A percentile compares a stretch with the other conserved stretches of the same genome.
Evolutionary conservation across 2,888 invertebrate species (phyloP).

Genomic region (Drosophila paracracens): DNA sequence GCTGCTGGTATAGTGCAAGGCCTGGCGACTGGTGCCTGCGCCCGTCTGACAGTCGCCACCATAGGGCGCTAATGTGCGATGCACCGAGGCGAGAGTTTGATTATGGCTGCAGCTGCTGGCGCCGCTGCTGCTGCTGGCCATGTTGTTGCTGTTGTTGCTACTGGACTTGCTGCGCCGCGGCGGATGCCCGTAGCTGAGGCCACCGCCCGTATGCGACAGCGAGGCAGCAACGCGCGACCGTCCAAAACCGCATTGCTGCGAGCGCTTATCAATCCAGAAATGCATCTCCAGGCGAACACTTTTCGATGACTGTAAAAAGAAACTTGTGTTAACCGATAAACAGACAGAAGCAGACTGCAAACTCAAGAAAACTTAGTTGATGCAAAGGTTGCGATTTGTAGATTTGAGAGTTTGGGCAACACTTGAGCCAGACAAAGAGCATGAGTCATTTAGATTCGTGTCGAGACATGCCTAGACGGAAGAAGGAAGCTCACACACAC

Average conservation of each 20-base stretch:
- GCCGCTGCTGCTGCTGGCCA: constrained; percentile 32
- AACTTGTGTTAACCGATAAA: constrained; percentile 31
- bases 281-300: constrained; percentile 87
- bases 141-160: constrained; percentile 56
- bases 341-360: constrained; percentile 18
- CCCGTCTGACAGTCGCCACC: constrained; percentile 42
- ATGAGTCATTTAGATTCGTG: constrained; percentile 68
- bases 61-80: constrained; percentile 57
- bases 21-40: constrained; percentile 69
- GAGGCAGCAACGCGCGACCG: constrained; percentile 90
- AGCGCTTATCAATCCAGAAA: constrained; percentile 95
- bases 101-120: constrained; percentile 40
- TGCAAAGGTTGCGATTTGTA: constrained; percentile 24
- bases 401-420: constrained; percentile 16
- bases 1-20: constrained; percentile 54
- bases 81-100: constrained; percentile 56
- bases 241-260: constrained; percentile 91
- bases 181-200: constrained; percentile 85
- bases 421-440: constrained; percentile 68
- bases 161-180: constrained; percentile 86
- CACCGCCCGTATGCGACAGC: constrained; percentile 87
- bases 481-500: constrained; percentile 40
- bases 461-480: constrained; percentile 69
- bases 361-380: constrained; percentile 58
- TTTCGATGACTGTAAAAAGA: constrained; percentile 40